These are phyloP conservation scores for Mycalesis mineus DNA, from an alignment of 2,888 invertebrate species.

Conservation along the genomic window DNA sequence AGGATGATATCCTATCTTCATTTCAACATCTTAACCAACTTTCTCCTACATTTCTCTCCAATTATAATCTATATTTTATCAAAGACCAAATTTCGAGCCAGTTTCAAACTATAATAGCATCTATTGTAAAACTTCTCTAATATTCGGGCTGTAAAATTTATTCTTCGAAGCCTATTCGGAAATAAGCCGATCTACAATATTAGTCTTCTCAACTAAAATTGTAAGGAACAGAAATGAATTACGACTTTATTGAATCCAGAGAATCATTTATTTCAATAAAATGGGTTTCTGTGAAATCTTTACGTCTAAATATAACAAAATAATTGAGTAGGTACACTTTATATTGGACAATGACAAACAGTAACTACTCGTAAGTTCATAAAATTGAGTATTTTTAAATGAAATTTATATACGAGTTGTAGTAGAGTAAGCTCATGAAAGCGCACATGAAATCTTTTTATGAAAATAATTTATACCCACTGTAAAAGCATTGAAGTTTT, in stretches of 20 bases:
- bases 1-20: no score
- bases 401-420: no score
- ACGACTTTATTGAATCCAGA: conserved; percentile 24
- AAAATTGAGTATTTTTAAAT: no score
- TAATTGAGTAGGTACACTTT: no score
- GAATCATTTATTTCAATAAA: not conserved
- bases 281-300: not conserved
- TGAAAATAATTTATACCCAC: no score
- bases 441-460: no score
- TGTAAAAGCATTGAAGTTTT: no score
- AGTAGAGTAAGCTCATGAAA: no score
- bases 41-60: not conserved
- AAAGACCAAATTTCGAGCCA: conserved; percentile 62
- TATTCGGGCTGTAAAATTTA: conserved; percentile 65
- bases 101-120: conserved; percentile 50
- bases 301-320: no score
- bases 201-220: conserved; percentile 45
- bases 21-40: not conserved
- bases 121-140: conserved; percentile 69
- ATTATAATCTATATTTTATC: not conserved
- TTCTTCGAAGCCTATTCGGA: conserved; percentile 58
- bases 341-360: no score
- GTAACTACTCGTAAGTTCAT: no score
- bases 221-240: conserved; percentile 52
- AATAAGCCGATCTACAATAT: conserved; percentile 57